These are phyloP conservation scores for Gymnoscelis rufifasciata DNA, from an alignment of 2,888 invertebrate species.

Conservation along the genomic window DNA sequence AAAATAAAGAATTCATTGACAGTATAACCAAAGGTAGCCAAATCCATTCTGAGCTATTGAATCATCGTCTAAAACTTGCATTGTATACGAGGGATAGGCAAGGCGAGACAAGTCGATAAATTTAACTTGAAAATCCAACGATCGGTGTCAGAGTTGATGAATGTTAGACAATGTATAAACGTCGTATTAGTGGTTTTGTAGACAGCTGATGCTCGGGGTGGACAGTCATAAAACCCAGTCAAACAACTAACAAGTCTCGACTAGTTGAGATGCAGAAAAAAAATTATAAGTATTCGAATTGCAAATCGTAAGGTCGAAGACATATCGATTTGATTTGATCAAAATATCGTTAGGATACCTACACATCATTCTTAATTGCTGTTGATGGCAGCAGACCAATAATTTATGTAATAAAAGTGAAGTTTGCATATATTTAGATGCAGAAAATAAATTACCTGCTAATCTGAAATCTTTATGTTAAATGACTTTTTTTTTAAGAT, in stretches of 20 bases:
- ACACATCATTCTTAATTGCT: slow-evolving; percentile 27
- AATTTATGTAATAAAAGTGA: slow-evolving; percentile 28
- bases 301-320: slow-evolving; percentile 25
- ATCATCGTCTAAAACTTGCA: slow-evolving; percentile 52
- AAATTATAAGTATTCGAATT: slow-evolving; percentile 33
- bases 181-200: slow-evolving; percentile 50
- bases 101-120: slow-evolving; percentile 51
- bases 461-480: slow-evolving; percentile 31
- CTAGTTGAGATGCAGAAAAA: slow-evolving; percentile 41
- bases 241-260: slow-evolving; percentile 52
- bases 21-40: slow-evolving; percentile 29
- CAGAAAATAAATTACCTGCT: slow-evolving; percentile 23
- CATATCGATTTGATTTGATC: slow-evolving; percentile 23
- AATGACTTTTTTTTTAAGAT: slow-evolving; percentile 50
- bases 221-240: slow-evolving; percentile 53
- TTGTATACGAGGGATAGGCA: slow-evolving; percentile 47
- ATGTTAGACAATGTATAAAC: slow-evolving; percentile 60
- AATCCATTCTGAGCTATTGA: slow-evolving; percentile 37
- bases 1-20: slow-evolving; percentile 37
- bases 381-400: slow-evolving; percentile 30
- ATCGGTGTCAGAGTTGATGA: slow-evolving; percentile 66
- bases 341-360: slow-evolving; percentile 26
- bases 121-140: slow-evolving; percentile 47
- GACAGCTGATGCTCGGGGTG: slow-evolving; percentile 54
- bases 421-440: slow-evolving; percentile 25